phyloP scores from a whole-genome alignment of 2,888 invertebrate species.

The Latrodectus hesperus region DNA sequence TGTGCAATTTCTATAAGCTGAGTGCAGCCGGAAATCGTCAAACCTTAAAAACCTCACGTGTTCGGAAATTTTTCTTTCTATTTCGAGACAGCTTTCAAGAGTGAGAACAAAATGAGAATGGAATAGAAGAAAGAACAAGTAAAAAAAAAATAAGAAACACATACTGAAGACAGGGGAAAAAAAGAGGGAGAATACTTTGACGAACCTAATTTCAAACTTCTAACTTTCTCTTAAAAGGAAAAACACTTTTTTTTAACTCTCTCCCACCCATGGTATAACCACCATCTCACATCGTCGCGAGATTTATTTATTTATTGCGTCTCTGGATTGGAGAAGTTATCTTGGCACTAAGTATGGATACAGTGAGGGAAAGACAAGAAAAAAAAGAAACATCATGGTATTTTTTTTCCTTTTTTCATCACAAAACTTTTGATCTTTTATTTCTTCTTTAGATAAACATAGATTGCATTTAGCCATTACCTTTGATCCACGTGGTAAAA shows the following conservation, averaged over 20 bases:
- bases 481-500: no score
- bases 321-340: constrained; percentile 3
- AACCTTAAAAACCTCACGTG: constrained; percentile 15
- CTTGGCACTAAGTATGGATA: neutral
- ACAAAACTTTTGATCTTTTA: neutral
- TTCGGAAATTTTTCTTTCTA: constrained; percentile 20
- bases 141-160: constrained; percentile 15
- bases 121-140: neutral
- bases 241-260: neutral
- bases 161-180: constrained; percentile 9
- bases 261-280: neutral
- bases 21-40: neutral
- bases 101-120: constrained; percentile 41
- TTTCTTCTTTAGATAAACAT: neutral
- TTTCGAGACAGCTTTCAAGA: constrained; percentile 31
- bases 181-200: constrained; percentile 29
- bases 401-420: neutral
- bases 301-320: constrained; percentile 23
- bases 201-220: constrained; percentile 65
- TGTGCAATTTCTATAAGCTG: neutral
- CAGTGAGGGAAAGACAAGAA: neutral
- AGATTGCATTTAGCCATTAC: neutral
- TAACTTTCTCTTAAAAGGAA: constrained; percentile 15
- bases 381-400: neutral
- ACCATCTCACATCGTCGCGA: neutral